These are phyloP conservation scores for Ganaspis sp. DNA, from an alignment of 1,140 invertebrate genomes.

Conservation along the genomic window DNA sequence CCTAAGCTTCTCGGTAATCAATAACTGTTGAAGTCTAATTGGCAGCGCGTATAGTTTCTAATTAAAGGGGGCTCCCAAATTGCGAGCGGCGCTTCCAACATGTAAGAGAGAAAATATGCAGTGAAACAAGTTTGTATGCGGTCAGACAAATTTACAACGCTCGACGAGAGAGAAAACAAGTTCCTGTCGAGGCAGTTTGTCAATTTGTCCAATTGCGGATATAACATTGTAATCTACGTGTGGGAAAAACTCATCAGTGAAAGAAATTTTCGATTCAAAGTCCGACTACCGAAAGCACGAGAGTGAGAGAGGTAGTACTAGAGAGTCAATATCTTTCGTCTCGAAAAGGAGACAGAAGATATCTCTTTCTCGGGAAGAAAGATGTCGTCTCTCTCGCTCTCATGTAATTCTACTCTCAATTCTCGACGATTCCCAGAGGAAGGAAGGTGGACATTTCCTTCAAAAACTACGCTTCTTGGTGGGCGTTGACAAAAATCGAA, in stretches of 20 bases:
- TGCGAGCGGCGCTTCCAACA: not conserved
- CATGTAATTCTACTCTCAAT: too few relatives aligned
- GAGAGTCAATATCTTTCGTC: too few relatives aligned
- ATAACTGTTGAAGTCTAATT: conserved; percentile 13
- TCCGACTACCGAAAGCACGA: too few relatives aligned
- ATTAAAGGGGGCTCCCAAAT: conserved; percentile 15
- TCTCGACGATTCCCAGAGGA: too few relatives aligned
- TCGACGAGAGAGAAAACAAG: conserved; percentile 6
- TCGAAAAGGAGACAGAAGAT: too few relatives aligned
- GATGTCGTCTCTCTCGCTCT: too few relatives aligned
- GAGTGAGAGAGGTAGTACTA: too few relatives aligned
- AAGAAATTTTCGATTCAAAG: too few relatives aligned
- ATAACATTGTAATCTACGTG: not conserved
- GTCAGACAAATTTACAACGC: conserved; percentile 16
- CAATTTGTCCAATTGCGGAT: not conserved
- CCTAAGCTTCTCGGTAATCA: conserved; percentile 6
- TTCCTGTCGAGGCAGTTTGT: not conserved
- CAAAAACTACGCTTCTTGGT: too few relatives aligned
- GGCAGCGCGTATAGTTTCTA: conserved; percentile 24
- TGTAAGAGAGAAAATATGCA: conserved; percentile 22
- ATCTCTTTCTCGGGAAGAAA: too few relatives aligned
- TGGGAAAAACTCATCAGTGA: not conserved
- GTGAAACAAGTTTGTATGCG: conserved; percentile 8
- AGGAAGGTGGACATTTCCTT: too few relatives aligned
- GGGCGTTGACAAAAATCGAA: too few relatives aligned